Base-by-base conservation (phyloP, 2,113 vertebrate genomes). In the Oncorhynchus kisutch region DNA sequence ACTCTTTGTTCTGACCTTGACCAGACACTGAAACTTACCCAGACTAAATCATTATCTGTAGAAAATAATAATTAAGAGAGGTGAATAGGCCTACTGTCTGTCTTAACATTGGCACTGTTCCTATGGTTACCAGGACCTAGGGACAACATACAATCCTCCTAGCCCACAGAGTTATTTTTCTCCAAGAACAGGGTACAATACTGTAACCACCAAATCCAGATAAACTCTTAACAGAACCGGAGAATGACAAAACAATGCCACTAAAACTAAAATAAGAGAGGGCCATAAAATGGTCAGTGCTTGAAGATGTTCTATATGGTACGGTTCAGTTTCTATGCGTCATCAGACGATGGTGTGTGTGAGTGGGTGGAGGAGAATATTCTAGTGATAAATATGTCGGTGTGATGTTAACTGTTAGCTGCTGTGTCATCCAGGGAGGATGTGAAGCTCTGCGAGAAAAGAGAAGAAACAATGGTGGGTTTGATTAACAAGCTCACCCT, bases 331-430 rank as follows among this genome's bases (percentile, higher is more conserved):
- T 14, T 54, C 51, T 54, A 18, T 54, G 51, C 4, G 4, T 54
- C 51, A 4, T 54, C 51, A 54, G 51, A 54, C 51, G 3, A 18
- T 54, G 51, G 16, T 62, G 20, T 62, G 16, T 62, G 20, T 62
- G n/a, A 14, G 49, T 62, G 20, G 2, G 18, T 62, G 59, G 16
- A 20, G 54, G 54, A 57, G 5, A 18, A 82, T 87, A 86, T 86
- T 86, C 88, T 81, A 87, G 5, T 73, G 84, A 49, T 88, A 87
- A 90, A 89, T 85, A 86, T 86, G 83, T 75, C 2, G 72, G 79
- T 79, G 85, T 70, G 83, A 87, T 84, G 84, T 67, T 12, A 85
- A 9, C 39, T 8, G 39, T 39, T 45, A 9, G 39, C 39, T 45
- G 81, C 81, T 71, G 83, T 78, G 74, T 82, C 80, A 49, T 81